Conservation (phyloP, 2,113 vertebrate genomes). For the Mustela lutreola region DNA sequence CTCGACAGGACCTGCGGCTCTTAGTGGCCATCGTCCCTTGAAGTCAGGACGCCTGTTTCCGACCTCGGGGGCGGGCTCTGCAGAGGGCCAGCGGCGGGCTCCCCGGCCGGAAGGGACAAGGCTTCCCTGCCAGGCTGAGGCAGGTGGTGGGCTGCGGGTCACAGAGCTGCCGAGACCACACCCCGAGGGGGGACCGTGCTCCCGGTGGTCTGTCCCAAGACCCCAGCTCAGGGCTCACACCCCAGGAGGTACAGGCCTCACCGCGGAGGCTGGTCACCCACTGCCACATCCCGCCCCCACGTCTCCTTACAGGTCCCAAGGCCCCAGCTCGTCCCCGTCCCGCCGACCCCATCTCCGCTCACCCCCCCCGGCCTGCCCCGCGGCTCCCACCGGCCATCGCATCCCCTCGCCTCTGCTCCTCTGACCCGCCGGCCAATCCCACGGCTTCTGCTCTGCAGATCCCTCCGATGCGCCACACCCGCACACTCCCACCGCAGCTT, state of each 20-base stretch:
- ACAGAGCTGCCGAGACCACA: neutral
- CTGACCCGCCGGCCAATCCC: neutral
- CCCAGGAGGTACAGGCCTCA: neutral
- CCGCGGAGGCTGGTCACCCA: neutral
- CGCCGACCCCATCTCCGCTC: too few relatives aligned
- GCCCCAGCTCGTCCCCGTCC: too few relatives aligned
- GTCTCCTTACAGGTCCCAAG: too few relatives aligned
- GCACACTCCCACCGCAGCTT: rapidly evolving
- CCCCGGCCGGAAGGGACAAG: neutral
- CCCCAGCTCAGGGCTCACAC: neutral
- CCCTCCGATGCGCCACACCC: rapidly evolving
- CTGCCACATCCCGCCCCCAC: rapidly evolving
- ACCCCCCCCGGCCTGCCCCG: too few relatives aligned
- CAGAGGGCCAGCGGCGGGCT: rapidly evolving
- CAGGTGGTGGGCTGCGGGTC: rapidly evolving
- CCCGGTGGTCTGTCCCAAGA: neutral
- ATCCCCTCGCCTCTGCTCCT: neutral
- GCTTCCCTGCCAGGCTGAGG: rapidly evolving
- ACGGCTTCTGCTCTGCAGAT: neutral
- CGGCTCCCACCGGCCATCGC: neutral
- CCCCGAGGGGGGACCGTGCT: neutral
- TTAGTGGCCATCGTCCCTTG: rapidly evolving
- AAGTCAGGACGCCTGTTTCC: rapidly evolving
- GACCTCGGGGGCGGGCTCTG: rapidly evolving
- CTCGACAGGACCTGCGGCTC: neutral